Evolutionary conservation across 2,888 invertebrate genomes (phyloP).

Genomic region (Germaria angustata): DNA sequence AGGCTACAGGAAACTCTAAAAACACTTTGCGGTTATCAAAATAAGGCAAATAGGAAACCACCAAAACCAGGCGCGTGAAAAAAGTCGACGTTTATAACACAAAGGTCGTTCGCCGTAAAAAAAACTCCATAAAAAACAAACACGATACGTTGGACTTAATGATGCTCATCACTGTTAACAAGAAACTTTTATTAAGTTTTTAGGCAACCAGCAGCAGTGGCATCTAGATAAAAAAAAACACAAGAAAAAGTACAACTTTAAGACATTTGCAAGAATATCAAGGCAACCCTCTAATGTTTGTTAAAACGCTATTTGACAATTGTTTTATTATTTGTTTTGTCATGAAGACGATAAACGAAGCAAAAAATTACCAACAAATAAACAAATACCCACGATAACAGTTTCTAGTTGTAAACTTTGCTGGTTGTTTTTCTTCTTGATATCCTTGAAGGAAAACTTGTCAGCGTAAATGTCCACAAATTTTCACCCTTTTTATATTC

Average conservation of each 20-base stretch:
- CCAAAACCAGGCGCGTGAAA: not conserved
- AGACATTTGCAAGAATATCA: slow-evolving; percentile 22
- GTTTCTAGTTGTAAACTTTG: slow-evolving; percentile 36
- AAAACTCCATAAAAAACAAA: slow-evolving; percentile 14
- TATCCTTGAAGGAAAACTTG: slow-evolving; percentile 44
- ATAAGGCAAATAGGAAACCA: slow-evolving; percentile 34
- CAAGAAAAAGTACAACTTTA: not conserved
- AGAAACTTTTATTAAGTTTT: slow-evolving; percentile 61
- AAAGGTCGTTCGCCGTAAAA: slow-evolving; percentile 16
- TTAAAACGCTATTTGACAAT: slow-evolving; percentile 31
- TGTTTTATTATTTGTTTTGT: slow-evolving; percentile 17
- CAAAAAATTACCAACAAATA: slow-evolving; percentile 36
- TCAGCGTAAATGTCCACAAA: slow-evolving; percentile 60
- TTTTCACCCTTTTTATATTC: slow-evolving; percentile 39
- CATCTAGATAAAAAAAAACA: not conserved
- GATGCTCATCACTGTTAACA: slow-evolving; percentile 67
- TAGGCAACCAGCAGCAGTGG: slow-evolving; percentile 26
- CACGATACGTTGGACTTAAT: slow-evolving; percentile 62
- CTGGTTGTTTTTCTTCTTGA: slow-evolving; percentile 5
- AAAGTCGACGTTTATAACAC: not conserved
- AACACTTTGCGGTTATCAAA: slow-evolving; percentile 41
- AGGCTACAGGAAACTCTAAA: slow-evolving; percentile 9
- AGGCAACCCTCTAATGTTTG: not conserved
- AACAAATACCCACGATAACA: slow-evolving; percentile 54
- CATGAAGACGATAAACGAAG: not conserved